Evolutionary conservation across 2,113 vertebrate genomes (phyloP), one percentile per base, ranked within the genome.

Genomic region (Sciurus niger): DNA sequence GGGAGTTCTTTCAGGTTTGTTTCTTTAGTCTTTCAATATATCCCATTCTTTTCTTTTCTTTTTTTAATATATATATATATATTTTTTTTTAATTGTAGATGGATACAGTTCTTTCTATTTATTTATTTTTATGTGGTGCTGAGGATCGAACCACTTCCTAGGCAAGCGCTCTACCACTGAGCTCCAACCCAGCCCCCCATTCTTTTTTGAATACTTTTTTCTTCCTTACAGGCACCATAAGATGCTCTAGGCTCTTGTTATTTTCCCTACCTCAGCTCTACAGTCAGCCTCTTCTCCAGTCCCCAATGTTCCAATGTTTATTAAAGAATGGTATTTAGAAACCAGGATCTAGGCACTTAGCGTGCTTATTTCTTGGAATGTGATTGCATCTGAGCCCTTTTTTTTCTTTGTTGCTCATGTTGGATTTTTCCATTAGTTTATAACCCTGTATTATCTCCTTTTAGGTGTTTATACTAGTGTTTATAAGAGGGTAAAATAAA

Each of bases 401-500:
- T 8, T 58, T 48, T 76, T 8, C 24, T 53, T 92, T 92, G 43
- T 63, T 77, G 68, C 25, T 83, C 18, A 9, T 24, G n/a, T 92
- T 91, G 40, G 28, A 12, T 73, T 82, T 89, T 90, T 58, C 77
- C 68, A 70, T 82, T 90, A 37, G 40, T 90, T 76, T 51, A 48
- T 89, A 40, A 58, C 24, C 77, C 40, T 48, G 32, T 43, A 24
- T 86, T 90, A 89, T 40, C 28, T 80, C 37, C 77, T 84, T 91
- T 77, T 89, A 70, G 37, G 70, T 63, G 68, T 97, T 92, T 55
- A 3, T 73, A 12, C 90, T 77, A 55, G 32, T 78, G 8, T 79
- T 58, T 73, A 68, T 5, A 78, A 24, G 65, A 91, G 34, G 70
- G 48, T n/a, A 74, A 94, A 73, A 86, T 92, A 80, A 85, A 94